Base-by-base conservation (phyloP, 2,113 vertebrate genomes). In the Dicerorhinus sumatrensis region DNA sequence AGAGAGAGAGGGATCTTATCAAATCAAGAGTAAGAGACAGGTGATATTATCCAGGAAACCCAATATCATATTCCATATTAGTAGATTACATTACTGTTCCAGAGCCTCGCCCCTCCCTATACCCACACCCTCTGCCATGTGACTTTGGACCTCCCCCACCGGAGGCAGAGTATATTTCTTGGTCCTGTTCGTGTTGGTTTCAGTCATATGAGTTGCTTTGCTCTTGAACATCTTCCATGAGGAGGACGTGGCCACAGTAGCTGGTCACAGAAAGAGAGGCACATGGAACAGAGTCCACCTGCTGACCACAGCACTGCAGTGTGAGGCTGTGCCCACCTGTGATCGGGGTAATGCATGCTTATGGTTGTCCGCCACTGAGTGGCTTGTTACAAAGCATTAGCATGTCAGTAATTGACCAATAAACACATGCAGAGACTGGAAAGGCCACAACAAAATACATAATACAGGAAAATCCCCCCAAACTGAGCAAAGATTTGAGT, bases 311-410 rank as follows among this genome's bases (percentile, higher is more conserved):
- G 25, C 33, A 33, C 58, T 33, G 29, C 17, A 16, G 23, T 36
- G 36, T 0, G 4, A 46, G 36, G 51, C 48, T 2, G 1, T 0
- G 1, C 60, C 46, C 1, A 11, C 63, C 1, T 0, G 0, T 0
- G 16, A 11, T 13, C 60, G 4, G 29, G 29, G n/a, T 1, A 18
- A 1, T 20, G 9, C 2, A 0, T 0, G 42, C n/a, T 36, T 25
- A 2, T 33, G n/a, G 56, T 3, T 2, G 29, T 1, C 27, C 2
- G 29, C 12, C 23, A 0, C 1, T 11, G 56, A 4, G 51, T 2
- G 56, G 31, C 51, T 14, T 14, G 13, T 92, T 6, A 29, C 29
- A 31, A 31, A 63, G 42, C 2, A 0, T 3, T 10, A 56, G 21
- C 13, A 0, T 9, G n/a, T 17, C 1, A 8, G 3, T 8, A 56